phyloP scores from a whole-genome alignment of 2,888 invertebrate genomes.

The Saturnia japonica region DNA sequence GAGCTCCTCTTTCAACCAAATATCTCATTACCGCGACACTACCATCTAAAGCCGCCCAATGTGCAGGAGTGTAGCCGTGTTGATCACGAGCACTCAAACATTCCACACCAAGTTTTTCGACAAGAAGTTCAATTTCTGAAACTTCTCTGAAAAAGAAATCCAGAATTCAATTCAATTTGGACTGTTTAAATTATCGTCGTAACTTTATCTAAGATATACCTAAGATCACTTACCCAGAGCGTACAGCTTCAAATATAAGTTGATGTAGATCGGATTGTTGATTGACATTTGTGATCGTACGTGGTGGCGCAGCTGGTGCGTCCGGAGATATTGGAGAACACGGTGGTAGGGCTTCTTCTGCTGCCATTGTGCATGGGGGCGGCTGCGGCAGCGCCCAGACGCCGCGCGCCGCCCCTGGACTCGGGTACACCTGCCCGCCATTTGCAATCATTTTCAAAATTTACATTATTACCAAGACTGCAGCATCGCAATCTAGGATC shows the following conservation, averaged over 20 bases:
- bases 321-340: constrained; percentile 76
- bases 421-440: constrained; percentile 85
- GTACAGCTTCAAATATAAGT: constrained; percentile 92
- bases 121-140: constrained; percentile 90
- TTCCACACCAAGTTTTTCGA: constrained; percentile 90
- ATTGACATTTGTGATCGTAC: constrained; percentile 63
- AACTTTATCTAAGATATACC: not conserved
- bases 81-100: constrained; percentile 91
- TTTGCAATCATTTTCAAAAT: not conserved
- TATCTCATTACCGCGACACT: constrained; percentile 95
- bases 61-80: constrained; percentile 96
- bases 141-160: constrained; percentile 83
- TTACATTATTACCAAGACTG: not conserved
- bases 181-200: not conserved
- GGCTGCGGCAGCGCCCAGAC: constrained; percentile 93
- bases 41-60: constrained; percentile 95
- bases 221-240: constrained; percentile 85
- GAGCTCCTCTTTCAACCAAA: constrained; percentile 90
- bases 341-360: constrained; percentile 82
- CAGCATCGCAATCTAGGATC: not conserved
- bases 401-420: constrained; percentile 94
- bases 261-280: constrained; percentile 81
- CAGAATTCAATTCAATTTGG: not conserved
- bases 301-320: constrained; percentile 66
- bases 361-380: constrained; percentile 90